Conservation (phyloP, 1,140 invertebrate species). For the Sitobion miscanthi region DNA sequence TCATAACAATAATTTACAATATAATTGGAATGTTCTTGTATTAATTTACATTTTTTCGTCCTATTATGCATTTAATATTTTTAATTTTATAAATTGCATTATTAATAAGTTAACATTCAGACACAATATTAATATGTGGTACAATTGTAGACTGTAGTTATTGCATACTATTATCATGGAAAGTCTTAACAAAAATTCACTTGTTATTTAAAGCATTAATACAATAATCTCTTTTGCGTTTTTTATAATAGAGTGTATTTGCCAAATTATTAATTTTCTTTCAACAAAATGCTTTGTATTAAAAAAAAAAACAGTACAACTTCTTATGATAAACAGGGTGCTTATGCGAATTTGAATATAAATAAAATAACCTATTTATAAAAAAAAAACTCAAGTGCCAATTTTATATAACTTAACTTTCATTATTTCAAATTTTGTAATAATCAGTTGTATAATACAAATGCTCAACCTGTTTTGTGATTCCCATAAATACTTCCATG, state of each 20-base stretch:
- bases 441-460: neutral
- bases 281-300: neutral
- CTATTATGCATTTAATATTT: slow-evolving; percentile 39
- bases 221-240: neutral
- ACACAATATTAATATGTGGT: neutral
- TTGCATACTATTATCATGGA: neutral
- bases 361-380: neutral
- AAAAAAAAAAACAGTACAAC: neutral
- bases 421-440: neutral
- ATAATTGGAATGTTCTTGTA: neutral
- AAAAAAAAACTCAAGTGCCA: slow-evolving; percentile 40
- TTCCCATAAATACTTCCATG: neutral
- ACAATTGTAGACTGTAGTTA: neutral
- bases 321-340: slow-evolving; percentile 44
- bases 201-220: slow-evolving; percentile 36
- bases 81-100: slow-evolving; percentile 38
- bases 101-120: neutral
- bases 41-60: slow-evolving; percentile 1
- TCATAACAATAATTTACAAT: neutral
- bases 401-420: slow-evolving; percentile 12
- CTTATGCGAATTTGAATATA: slow-evolving; percentile 43
- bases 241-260: neutral
- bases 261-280: neutral
- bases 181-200: neutral
- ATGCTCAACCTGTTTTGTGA: slow-evolving; percentile 19